Conservation (phyloP, 1,140 invertebrate species). For the Geopemphigus sp. region DNA sequence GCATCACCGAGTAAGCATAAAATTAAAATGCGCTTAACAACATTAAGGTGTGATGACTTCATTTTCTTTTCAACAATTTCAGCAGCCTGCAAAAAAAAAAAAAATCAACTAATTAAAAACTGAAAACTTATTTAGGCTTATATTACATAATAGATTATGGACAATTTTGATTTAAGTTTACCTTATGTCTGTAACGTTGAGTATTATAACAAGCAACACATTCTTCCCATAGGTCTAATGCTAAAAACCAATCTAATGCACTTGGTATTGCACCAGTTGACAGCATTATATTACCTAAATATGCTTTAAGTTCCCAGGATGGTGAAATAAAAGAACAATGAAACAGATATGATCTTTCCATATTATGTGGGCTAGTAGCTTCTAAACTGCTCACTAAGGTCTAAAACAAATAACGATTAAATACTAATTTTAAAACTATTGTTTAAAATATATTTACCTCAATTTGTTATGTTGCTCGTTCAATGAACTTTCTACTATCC, state of each 20-base stretch:
- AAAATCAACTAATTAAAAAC: neutral
- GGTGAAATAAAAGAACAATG: constrained; percentile 61
- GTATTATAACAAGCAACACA: constrained; percentile 86
- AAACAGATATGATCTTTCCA: constrained; percentile 62
- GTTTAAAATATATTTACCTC: constrained; percentile 50
- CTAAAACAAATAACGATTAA: constrained; percentile 55
- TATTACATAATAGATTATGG: neutral
- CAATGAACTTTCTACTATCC: constrained; percentile 73
- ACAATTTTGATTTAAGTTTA: constrained; percentile 53
- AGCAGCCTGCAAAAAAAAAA: constrained; percentile 14
- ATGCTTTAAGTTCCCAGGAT: constrained; percentile 71
- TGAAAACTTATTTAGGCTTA: neutral
- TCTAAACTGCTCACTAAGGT: constrained; percentile 67
- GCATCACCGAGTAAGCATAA: constrained; percentile 86
- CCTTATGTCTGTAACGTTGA: constrained; percentile 79
- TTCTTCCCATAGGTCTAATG: constrained; percentile 86
- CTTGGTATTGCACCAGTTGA: constrained; percentile 78
- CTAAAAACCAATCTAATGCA: constrained; percentile 80
- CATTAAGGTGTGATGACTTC: neutral
- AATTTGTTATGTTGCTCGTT: constrained; percentile 78
- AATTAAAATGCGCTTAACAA: constrained; percentile 32
- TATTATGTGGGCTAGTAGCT: constrained; percentile 56
- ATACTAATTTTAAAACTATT: neutral
- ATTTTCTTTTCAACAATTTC: constrained; percentile 33
- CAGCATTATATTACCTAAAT: constrained; percentile 74